phyloP scores from a whole-genome alignment of 2,888 invertebrate genomes.

The Heliconius ismenius region DNA sequence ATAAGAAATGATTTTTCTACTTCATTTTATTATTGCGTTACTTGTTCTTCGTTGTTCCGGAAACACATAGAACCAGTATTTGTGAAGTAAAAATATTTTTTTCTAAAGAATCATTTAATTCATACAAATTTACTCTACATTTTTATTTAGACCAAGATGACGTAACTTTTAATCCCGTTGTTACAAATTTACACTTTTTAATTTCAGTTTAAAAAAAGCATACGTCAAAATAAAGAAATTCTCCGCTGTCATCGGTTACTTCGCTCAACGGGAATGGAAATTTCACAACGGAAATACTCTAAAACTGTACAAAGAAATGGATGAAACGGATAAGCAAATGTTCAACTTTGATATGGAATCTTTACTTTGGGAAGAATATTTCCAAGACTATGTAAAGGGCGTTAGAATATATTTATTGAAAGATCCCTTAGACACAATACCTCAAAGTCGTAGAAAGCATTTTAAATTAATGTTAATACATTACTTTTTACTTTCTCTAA shows the following conservation, averaged over 20 bases:
- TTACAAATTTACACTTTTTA: not conserved
- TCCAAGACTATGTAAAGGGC: constrained; percentile 86
- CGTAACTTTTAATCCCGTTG: not conserved
- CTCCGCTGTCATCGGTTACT: constrained; percentile 86
- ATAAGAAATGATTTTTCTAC: too few species aligned
- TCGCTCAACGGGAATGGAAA: constrained; percentile 87
- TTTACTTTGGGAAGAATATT: constrained; percentile 86
- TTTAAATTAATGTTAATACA: constrained; percentile 54
- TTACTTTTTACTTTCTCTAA: constrained; percentile 46
- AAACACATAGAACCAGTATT: too few species aligned
- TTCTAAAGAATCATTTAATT: too few species aligned
- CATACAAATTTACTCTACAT: too few species aligned
- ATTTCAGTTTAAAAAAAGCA: constrained; percentile 85
- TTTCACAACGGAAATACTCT: constrained; percentile 84
- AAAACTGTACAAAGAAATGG: constrained; percentile 77
- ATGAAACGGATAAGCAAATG: constrained; percentile 69
- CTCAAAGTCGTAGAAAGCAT: constrained; percentile 78
- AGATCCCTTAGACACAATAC: constrained; percentile 86
- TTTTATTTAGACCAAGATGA: too few species aligned
- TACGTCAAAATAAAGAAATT: constrained; percentile 89
- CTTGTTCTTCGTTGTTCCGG: too few species aligned
- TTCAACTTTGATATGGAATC: constrained; percentile 81
- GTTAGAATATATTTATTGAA: constrained; percentile 88
- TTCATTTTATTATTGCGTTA: too few species aligned
- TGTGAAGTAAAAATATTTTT: too few species aligned